Percentiles rank a stretch among this genome's conserved stretches.
Conservation (phyloP, 2,113 vertebrate genomes). For the Eidolon helvum region DNA sequence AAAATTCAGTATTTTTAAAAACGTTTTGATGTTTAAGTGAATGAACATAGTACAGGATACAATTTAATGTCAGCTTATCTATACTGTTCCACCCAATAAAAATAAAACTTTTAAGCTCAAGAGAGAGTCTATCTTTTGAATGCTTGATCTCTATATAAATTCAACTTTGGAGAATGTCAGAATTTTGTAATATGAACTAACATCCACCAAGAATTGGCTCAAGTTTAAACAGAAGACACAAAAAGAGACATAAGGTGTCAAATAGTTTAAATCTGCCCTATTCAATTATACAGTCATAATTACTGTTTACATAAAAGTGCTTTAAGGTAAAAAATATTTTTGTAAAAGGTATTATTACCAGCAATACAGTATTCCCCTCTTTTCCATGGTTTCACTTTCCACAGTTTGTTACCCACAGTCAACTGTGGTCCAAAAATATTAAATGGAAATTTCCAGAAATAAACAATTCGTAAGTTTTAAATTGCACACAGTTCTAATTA, state of each 20-base stretch:
- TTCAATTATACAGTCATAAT: conserved; percentile 27
- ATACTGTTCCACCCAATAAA: conserved; percentile 5
- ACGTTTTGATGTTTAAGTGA: conserved; percentile 41
- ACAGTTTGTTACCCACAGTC: not conserved
- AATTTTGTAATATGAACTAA: conserved; percentile 42
- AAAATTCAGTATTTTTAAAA: conserved; percentile 45
- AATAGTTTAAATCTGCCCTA: conserved; percentile 29
- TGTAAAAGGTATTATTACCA: conserved; percentile 46
- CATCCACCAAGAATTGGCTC: not conserved
- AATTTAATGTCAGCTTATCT: conserved; percentile 32
- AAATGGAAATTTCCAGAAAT: not conserved
- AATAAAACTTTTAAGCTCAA: conserved; percentile 40
- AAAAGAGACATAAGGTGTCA: not conserved
- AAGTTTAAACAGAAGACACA: conserved; percentile 62
- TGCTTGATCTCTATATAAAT: conserved; percentile 31
- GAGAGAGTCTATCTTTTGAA: conserved; percentile 23
- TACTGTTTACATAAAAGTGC: conserved; percentile 65
- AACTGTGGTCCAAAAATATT: not conserved
- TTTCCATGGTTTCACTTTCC: not conserved
- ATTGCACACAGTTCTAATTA: too few relatives aligned
- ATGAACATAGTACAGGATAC: conserved; percentile 14
- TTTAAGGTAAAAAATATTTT: conserved; percentile 66
- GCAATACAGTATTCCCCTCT: not conserved
- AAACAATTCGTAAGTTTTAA: not conserved
- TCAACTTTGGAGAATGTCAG: conserved; percentile 1